Conservation (phyloP, 2,113 vertebrate genomes). For the Sander lucioperca region DNA sequence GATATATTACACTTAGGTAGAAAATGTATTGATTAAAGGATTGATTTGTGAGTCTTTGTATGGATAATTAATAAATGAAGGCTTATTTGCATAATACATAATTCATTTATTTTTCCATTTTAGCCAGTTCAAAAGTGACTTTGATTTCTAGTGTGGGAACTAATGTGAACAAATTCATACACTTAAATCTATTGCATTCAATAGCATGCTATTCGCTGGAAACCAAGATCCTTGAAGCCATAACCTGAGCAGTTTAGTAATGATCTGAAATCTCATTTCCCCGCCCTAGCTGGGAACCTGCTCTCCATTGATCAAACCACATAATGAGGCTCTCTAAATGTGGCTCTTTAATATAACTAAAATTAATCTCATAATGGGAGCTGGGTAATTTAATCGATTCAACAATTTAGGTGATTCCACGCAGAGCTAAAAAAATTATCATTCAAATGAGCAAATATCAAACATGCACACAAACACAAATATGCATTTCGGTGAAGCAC, state of each 20-base stretch:
- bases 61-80: not conserved
- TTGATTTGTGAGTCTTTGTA: not conserved
- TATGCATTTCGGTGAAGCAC: not conserved
- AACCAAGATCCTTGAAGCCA: not conserved
- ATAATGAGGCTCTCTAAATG: not conserved
- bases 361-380: conserved; percentile 19
- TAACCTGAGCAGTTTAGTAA: not conserved
- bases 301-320: conserved; percentile 2
- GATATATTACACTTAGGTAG: not conserved
- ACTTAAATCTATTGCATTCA: not conserved
- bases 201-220: not conserved
- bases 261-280: not conserved
- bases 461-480: not conserved
- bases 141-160: not conserved
- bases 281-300: too few relatives aligned
- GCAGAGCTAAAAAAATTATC: not conserved
- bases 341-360: not conserved
- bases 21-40: not conserved
- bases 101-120: not conserved
- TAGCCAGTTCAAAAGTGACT: not conserved
- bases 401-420: not conserved
- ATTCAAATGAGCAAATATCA: not conserved
- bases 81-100: not conserved
- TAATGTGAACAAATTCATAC: not conserved
- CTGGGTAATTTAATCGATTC: not conserved